Evolutionary conservation across 2,888 invertebrate species (phyloP), one percentile per base, ranked within the genome.

Genomic region (Saturnia pavonia): DNA sequence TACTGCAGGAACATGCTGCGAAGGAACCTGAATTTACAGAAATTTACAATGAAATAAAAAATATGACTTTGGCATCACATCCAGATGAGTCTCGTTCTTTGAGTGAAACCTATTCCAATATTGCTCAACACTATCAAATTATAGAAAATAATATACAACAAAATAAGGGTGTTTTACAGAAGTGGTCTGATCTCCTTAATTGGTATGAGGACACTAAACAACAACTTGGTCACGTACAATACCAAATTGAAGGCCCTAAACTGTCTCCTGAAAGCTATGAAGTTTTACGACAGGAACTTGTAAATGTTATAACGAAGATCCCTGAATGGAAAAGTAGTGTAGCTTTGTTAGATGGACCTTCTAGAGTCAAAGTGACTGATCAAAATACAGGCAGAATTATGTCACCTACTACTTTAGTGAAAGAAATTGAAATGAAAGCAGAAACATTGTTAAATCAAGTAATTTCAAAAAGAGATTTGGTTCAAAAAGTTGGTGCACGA

Each of bases 1-100:
- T 98, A 40, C 92, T 97, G 70, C 97, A 97, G 87, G 98, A 99
- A 82, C 97, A 97, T 84, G 96, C 96, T 1, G 97, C 98, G 66
- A 97, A 97, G 81, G 96, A 97, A 79, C 96, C 97, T 0, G 94
- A 95, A 66, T 97, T 98, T 76, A 95, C 96, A 74, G 95, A 95
- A 2, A 97, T 98, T 76, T 97, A 97, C 78, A 96, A 96, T 77
- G 97, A 98, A 92, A 96, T 98, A 0, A 97, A 97, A 81, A 96
- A 96, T 72, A 94, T 98, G 78, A 95, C 96, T 0, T 89, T 95
- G 16, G 94, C 94, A 75, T 96, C 96, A 1, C 95, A 96, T n/a
- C 95, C 96, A 0, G 96, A 96, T 75, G 98, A 98, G 82, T 95
- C 96, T 0, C 95, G 96, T 70, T 93, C 95, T 0, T 88, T 98